A percentile compares a stretch with the other conserved stretches of the same genome.
These are phyloP conservation scores for Felis catus DNA, from an alignment of 2,113 vertebrate species.

Conservation along the genomic window DNA sequence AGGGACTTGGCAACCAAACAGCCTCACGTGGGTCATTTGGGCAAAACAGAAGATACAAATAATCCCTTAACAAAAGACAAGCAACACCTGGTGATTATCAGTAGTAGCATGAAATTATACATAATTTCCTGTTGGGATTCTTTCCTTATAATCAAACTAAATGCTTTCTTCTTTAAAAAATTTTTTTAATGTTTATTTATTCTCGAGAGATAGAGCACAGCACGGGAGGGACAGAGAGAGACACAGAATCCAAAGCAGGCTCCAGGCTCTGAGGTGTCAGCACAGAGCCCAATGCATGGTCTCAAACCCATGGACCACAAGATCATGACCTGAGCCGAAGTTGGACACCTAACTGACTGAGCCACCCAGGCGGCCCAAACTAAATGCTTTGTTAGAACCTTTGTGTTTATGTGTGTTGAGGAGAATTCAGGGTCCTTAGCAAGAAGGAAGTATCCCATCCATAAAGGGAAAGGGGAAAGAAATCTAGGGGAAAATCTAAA, in stretches of 20 bases:
- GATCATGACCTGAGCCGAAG: too few species aligned
- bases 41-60: constrained; percentile 36
- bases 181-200: too few species aligned
- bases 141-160: constrained; percentile 40
- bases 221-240: too few species aligned
- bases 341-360: too few species aligned
- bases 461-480: background rate
- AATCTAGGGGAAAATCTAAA: background rate
- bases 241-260: too few species aligned
- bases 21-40: background rate
- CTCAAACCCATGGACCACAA: too few species aligned
- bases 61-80: constrained; percentile 51
- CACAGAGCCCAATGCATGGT: too few species aligned
- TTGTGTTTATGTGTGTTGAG: background rate
- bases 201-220: too few species aligned
- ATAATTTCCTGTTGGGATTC: constrained; percentile 23
- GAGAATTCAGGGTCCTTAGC: background rate
- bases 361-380: background rate
- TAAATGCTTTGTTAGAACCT: constrained; percentile 18
- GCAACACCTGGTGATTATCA: constrained; percentile 36
- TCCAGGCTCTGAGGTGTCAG: too few species aligned
- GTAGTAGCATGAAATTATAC: constrained; percentile 25
- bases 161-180: background rate
- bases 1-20: constrained; percentile 16
- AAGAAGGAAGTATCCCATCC: background rate